These are phyloP conservation scores for Oncorhynchus clarkii DNA, from an alignment of 2,113 vertebrate species.

Conservation along the genomic window DNA sequence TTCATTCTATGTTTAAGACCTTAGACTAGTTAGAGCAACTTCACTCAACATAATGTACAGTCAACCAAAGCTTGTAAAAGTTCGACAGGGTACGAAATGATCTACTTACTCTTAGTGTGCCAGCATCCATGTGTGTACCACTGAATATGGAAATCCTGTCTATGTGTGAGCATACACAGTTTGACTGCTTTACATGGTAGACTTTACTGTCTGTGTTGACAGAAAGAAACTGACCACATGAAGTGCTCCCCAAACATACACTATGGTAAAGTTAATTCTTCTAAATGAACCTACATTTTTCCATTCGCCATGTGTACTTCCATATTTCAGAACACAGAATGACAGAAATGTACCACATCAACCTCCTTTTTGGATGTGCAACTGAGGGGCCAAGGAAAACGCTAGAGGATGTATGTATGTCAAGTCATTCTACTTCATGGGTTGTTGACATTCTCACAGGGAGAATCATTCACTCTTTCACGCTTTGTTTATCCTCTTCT, in stretches of 20 bases:
- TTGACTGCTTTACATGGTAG: neutral
- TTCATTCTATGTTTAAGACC: neutral
- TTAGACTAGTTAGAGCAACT: neutral
- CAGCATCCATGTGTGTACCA: neutral
- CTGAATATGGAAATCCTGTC: neutral
- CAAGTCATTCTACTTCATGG: neutral
- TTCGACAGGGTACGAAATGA: too few relatives aligned
- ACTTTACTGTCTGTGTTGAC: neutral
- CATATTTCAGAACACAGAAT: neutral
- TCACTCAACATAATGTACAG: neutral
- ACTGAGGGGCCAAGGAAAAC: neutral
- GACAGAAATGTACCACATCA: constrained; percentile 1
- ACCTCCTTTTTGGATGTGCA: neutral
- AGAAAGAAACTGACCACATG: neutral
- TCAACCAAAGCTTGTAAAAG: too few relatives aligned
- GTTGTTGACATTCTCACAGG: neutral
- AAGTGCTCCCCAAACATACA: neutral
- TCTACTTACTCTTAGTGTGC: too few relatives aligned
- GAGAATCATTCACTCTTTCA: neutral
- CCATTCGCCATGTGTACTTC: neutral
- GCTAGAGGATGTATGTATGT: neutral
- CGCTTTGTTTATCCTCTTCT: neutral
- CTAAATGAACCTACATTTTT: constrained; percentile 1
- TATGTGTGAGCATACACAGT: neutral
- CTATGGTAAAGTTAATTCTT: neutral